Conservation (phyloP, 2,113 vertebrate genomes). For the Promerops cafer region DNA sequence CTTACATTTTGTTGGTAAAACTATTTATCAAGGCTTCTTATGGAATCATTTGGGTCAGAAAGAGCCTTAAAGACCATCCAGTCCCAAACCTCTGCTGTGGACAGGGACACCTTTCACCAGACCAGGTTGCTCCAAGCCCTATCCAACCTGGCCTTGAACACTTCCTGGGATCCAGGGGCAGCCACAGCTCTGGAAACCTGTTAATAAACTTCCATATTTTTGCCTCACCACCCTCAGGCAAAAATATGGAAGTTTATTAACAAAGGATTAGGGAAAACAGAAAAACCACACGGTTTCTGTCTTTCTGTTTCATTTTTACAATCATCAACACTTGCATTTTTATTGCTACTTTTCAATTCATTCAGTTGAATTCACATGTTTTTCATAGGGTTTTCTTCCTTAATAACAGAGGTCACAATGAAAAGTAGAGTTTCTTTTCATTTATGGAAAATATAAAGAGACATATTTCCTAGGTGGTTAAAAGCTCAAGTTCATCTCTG, state of each 20-base stretch:
- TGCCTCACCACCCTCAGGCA: background rate
- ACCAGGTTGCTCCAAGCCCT: background rate
- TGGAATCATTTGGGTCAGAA: background rate
- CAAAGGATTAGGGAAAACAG: background rate
- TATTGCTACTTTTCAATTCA: background rate
- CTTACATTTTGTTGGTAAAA: background rate
- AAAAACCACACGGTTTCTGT: accelerated
- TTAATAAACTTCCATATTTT: too few relatives aligned
- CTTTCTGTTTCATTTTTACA: background rate
- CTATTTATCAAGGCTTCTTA: background rate
- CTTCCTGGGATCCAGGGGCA: background rate
- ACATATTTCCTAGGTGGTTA: background rate
- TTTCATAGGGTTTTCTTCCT: background rate
- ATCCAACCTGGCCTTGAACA: too few relatives aligned
- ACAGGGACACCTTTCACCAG: background rate
- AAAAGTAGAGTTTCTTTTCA: background rate
- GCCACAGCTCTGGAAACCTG: background rate
- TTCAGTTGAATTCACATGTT: background rate
- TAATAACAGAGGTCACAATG: background rate
- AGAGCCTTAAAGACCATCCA: too few relatives aligned
- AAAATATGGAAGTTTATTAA: background rate
- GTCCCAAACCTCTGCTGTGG: background rate
- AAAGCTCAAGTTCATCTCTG: background rate
- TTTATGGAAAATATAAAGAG: background rate
- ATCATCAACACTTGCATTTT: background rate